A percentile compares a stretch with the other conserved stretches of the same genome.
Evolutionary conservation across 2,797 vertebrate genomes (phyloP).

Genomic region (Trachops cirrhosus): DNA sequence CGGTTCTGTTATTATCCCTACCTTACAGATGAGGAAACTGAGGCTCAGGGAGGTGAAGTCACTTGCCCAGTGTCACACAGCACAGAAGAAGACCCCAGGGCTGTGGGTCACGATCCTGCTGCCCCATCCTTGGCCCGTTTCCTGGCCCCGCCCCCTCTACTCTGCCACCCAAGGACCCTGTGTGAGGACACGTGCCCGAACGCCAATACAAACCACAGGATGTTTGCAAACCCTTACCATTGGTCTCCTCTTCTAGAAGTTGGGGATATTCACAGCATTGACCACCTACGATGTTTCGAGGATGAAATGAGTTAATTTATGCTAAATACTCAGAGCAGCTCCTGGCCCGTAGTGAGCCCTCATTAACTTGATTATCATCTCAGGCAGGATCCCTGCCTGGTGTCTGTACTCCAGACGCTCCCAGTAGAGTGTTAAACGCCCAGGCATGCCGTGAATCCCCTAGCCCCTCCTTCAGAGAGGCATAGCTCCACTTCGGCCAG

Average conservation of each 20-base stretch:
- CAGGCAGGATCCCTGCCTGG: neutral
- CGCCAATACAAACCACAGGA: neutral
- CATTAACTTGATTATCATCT: accelerated
- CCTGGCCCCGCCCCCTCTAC: accelerated
- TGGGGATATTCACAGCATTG: neutral
- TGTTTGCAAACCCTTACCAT: neutral
- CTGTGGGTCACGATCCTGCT: neutral
- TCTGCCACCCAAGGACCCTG: neutral
- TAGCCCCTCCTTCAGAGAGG: neutral
- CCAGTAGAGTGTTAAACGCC: accelerated
- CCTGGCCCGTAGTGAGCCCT: accelerated
- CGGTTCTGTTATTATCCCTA: accelerated
- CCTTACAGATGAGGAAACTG: neutral
- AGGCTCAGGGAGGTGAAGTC: neutral
- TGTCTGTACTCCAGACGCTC: neutral
- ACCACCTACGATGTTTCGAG: neutral
- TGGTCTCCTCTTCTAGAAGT: neutral
- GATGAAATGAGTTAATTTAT: neutral
- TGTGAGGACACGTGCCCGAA: neutral
- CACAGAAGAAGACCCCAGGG: neutral
- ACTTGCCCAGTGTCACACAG: neutral
- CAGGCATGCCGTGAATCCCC: neutral
- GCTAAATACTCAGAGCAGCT: neutral
- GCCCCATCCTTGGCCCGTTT: neutral
- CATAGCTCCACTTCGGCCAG: accelerated